Percentiles rank a stretch among this genome's conserved stretches.
These are phyloP conservation scores for Falco naumanni DNA, from an alignment of 2,797 vertebrate species.

Conservation along the genomic window DNA sequence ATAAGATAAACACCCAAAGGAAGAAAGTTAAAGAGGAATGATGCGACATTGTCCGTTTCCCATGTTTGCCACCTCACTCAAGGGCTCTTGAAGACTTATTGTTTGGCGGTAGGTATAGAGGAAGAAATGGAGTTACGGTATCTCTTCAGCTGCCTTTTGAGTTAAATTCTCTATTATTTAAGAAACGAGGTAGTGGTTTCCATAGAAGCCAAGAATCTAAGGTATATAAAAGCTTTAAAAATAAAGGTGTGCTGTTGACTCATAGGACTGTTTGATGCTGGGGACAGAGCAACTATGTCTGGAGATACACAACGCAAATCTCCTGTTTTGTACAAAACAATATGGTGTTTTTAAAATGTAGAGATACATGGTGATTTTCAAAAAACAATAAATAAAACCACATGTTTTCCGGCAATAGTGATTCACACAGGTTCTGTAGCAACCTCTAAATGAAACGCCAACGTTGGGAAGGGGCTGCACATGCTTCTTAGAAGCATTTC, in stretches of 20 bases:
- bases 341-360: constrained; percentile 38
- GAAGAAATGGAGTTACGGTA: neutral
- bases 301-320: constrained; percentile 29
- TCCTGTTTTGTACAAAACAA: constrained; percentile 14
- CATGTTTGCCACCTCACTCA: neutral
- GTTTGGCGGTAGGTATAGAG: neutral
- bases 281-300: neutral
- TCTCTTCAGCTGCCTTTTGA: neutral
- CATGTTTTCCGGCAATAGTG: neutral
- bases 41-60: neutral
- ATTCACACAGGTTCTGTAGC: neutral
- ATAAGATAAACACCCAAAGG: fast-evolving
- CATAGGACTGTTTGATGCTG: neutral
- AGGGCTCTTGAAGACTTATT: neutral
- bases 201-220: constrained; percentile 14
- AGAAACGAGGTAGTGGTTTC: constrained; percentile 52
- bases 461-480: neutral
- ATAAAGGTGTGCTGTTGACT: constrained; percentile 17
- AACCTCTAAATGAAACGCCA: neutral
- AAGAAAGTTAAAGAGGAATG: neutral
- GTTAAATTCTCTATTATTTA: constrained; percentile 18
- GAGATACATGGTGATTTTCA: constrained; percentile 43
- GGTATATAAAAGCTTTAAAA: constrained; percentile 52
- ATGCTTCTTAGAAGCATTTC: neutral
- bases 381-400: constrained; percentile 31